Evolutionary conservation across 2,113 vertebrate species (phyloP).

Genomic region (Crypturellus undulatus): DNA sequence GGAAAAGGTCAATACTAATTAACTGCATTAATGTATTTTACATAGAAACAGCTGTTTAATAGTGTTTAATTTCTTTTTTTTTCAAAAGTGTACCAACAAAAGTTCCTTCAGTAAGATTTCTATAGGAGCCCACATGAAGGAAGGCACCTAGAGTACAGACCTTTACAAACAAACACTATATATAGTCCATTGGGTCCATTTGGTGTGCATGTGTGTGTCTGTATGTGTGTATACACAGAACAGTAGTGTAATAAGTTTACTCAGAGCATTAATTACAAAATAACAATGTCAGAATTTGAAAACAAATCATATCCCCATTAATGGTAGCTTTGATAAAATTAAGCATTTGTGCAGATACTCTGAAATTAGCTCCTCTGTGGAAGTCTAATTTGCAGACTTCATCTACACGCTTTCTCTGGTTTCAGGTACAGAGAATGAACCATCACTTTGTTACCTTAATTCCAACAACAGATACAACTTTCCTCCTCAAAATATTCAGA

Average conservation of each 20-base stretch:
- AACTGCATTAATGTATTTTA: slow-evolving; percentile 73
- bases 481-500: background rate
- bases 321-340: background rate
- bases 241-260: background rate
- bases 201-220: background rate
- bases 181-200: background rate
- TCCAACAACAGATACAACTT: background rate
- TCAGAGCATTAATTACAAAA: background rate
- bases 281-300: background rate
- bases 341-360: background rate
- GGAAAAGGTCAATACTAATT: slow-evolving; percentile 77
- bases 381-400: background rate
- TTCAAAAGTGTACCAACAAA: background rate
- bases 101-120: background rate
- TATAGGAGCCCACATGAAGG: background rate
- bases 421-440: background rate
- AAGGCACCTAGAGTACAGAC: background rate
- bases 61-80: slow-evolving; percentile 30
- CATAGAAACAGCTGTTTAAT: slow-evolving; percentile 46
- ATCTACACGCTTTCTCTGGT: background rate
- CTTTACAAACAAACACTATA: background rate
- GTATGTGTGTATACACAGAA: fast-evolving
- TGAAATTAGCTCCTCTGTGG: background rate
- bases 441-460: background rate
- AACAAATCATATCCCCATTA: background rate